Conservation (phyloP, 2,888 invertebrate species). For the Acrocera orbiculus region DNA sequence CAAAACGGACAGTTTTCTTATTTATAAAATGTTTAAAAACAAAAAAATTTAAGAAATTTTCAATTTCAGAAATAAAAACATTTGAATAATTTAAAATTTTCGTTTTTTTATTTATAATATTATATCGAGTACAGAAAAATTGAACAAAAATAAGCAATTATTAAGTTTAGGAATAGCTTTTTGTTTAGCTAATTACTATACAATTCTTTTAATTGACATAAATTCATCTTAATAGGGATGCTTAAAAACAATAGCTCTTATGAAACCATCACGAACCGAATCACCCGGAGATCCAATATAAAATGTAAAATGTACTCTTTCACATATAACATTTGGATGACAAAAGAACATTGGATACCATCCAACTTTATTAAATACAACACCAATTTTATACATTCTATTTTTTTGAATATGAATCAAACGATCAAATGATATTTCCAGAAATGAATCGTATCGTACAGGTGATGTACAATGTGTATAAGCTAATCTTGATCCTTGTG, state of each 20-base stretch:
- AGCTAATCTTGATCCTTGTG: conserved; percentile 59
- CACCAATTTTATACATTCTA: conserved; percentile 62
- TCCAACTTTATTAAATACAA: conserved; percentile 65
- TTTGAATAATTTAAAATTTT: no score
- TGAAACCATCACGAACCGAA: conserved; percentile 56
- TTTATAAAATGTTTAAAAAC: no score
- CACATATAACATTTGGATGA: conserved; percentile 45
- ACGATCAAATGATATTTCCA: conserved; percentile 65
- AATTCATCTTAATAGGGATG: no score
- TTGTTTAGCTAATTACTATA: no score
- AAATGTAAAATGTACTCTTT: conserved; percentile 58
- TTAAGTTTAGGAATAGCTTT: no score
- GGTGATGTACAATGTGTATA: conserved; percentile 67
- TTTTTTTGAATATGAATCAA: conserved; percentile 54
- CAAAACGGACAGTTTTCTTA: no score
- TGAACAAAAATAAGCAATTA: no score
- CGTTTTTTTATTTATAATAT: no score
- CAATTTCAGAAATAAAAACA: no score
- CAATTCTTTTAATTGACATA: no score
- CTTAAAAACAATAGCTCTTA: conserved; percentile 62
- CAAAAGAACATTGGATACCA: conserved; percentile 67
- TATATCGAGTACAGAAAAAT: no score
- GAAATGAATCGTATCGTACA: conserved; percentile 51
- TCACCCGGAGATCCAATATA: conserved; percentile 53
- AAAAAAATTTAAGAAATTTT: no score